These are phyloP conservation scores for Hippocampus guttulatus DNA, from an alignment of 2,113 vertebrate species.

Conservation along the genomic window DNA sequence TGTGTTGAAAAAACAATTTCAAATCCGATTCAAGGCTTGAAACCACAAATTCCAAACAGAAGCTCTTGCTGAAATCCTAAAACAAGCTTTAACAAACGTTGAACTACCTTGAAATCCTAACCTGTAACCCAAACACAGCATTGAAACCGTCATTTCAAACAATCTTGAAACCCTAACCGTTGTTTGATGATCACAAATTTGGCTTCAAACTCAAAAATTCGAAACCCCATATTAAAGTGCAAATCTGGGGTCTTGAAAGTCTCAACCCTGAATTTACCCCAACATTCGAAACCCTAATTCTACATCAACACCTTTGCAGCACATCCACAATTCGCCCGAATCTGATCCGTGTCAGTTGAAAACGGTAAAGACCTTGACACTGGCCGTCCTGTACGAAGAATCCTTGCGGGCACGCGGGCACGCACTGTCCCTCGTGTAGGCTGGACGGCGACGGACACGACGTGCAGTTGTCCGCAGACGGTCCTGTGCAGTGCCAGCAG, in stretches of 20 bases:
- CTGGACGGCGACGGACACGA: conserved; percentile 60
- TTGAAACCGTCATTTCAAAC: too few relatives aligned
- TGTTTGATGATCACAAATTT: too few relatives aligned
- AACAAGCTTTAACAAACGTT: too few relatives aligned
- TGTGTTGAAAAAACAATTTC: too few relatives aligned
- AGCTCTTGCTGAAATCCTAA: not conserved
- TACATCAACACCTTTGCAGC: not conserved
- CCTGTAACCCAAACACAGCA: too few relatives aligned
- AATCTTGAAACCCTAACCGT: too few relatives aligned
- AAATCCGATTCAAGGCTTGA: not conserved
- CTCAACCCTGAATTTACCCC: not conserved
- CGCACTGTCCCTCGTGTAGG: conserved; percentile 74
- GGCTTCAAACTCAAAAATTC: too few relatives aligned
- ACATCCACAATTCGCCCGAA: not conserved
- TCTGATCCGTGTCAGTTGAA: too few relatives aligned
- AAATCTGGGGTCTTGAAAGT: not conserved
- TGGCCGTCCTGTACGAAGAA: conserved; percentile 57
- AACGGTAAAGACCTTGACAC: conserved; percentile 73
- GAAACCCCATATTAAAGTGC: too few relatives aligned
- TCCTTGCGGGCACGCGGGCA: conserved; percentile 71
- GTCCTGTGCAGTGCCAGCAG: conserved; percentile 75
- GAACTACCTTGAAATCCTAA: too few relatives aligned
- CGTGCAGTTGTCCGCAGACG: conserved; percentile 71
- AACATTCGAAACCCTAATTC: not conserved
- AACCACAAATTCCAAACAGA: not conserved